Evolutionary conservation across 1,140 invertebrate species (phyloP).

Genomic region (Agraylea sexmaculata): DNA sequence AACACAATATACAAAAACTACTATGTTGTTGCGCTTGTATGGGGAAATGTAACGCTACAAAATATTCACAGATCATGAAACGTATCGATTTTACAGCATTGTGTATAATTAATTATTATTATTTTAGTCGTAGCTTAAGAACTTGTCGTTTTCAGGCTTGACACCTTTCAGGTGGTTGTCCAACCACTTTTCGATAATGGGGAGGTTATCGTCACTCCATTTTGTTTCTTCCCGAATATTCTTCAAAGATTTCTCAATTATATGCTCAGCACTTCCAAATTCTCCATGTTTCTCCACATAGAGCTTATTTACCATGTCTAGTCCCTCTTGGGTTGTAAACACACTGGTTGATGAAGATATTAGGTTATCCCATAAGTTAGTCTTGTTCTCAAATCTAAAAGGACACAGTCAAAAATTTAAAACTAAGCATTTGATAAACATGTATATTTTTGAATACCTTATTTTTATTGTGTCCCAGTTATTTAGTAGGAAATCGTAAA

Average conservation of each 20-base stretch:
- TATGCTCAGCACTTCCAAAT: slow-evolving; percentile 52
- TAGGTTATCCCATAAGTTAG: slow-evolving; percentile 58
- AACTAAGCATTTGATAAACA: slow-evolving; percentile 3
- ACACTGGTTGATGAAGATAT: slow-evolving; percentile 55
- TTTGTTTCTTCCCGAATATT: slow-evolving; percentile 54
- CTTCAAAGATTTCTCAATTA: slow-evolving; percentile 52
- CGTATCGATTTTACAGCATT: too few species aligned
- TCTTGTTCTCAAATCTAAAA: slow-evolving; percentile 49
- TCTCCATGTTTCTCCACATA: slow-evolving; percentile 45
- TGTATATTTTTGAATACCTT: slow-evolving; percentile 33
- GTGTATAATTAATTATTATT: too few species aligned
- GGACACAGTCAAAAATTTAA: slow-evolving; percentile 7
- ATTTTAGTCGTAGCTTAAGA: slow-evolving; percentile 21
- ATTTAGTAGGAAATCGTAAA: slow-evolving; percentile 54
- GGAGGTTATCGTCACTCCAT: slow-evolving; percentile 58
- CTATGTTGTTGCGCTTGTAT: too few species aligned
- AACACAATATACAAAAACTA: too few species aligned
- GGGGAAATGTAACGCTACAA: too few species aligned
- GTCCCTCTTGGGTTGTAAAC: slow-evolving; percentile 57
- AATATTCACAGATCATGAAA: too few species aligned
- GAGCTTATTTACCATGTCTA: slow-evolving; percentile 50
- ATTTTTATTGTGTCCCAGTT: slow-evolving; percentile 54
- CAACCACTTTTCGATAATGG: slow-evolving; percentile 56
- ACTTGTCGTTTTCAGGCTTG: slow-evolving; percentile 22
- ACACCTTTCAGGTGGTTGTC: slow-evolving; percentile 37